A percentile compares a stretch with the other conserved stretches of the same genome.
phyloP scores from a whole-genome alignment of 2,888 invertebrate genomes.

The Drosophila mulleri region DNA sequence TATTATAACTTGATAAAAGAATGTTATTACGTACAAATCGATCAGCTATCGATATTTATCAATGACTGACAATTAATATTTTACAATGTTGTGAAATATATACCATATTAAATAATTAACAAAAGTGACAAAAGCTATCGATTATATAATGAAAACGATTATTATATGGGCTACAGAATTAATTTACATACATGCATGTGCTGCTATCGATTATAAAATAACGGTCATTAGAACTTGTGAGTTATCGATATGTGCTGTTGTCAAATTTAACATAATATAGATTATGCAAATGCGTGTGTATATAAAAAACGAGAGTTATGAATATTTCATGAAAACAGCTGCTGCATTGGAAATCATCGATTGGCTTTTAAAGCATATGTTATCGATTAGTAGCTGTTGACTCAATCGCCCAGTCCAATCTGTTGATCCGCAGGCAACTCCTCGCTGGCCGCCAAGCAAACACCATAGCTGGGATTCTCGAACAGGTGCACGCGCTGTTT shows the following conservation, averaged over 20 bases:
- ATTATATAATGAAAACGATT: not conserved
- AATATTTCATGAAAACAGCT: no score
- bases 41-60: no score
- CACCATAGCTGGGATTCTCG: slow-evolving; percentile 81
- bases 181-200: not conserved
- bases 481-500: slow-evolving; percentile 78
- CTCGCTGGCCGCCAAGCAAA: slow-evolving; percentile 63
- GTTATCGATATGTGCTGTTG: not conserved
- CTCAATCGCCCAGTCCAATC: slow-evolving; percentile 52
- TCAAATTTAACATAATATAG: no score
- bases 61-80: no score
- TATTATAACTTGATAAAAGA: no score
- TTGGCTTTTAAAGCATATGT: no score
- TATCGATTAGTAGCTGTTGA: not conserved
- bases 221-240: not conserved
- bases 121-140: no score
- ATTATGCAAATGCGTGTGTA: no score
- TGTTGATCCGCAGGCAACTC: slow-evolving; percentile 56
- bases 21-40: no score
- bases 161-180: not conserved
- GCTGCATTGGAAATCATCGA: no score
- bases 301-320: no score
- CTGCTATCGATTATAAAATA: not conserved
- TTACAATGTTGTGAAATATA: not conserved
- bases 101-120: not conserved